These are phyloP conservation scores for Calameuta pallipes DNA, from an alignment of 2,888 invertebrate species.

Conservation along the genomic window DNA sequence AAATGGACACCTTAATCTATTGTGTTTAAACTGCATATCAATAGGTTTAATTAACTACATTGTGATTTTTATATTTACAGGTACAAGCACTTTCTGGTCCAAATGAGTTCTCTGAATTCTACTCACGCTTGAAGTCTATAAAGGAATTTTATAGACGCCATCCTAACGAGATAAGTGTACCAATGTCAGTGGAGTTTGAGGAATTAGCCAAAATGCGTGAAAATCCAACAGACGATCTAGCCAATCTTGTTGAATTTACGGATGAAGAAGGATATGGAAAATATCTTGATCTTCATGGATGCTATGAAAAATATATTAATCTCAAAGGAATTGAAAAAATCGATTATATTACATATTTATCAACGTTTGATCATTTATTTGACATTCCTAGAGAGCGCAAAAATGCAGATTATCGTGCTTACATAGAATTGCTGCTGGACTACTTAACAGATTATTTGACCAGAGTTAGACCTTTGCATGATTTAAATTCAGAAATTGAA, in stretches of 20 bases:
- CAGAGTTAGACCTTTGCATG: conserved; percentile 87
- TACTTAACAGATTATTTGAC: conserved; percentile 87
- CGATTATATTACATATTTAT: conserved; percentile 95
- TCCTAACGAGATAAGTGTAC: conserved; percentile 96
- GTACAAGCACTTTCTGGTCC: conserved; percentile 88
- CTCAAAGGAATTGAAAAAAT: conserved; percentile 96
- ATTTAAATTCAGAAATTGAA: conserved; percentile 83
- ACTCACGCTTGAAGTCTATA: conserved; percentile 90
- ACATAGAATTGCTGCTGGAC: conserved; percentile 84
- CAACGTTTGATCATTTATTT: conserved; percentile 93
- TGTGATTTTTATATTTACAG: conserved; percentile 31
- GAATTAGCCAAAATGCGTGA: conserved; percentile 90
- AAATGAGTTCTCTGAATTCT: conserved; percentile 98
- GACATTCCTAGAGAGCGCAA: conserved; percentile 93
- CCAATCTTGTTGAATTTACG: conserved; percentile 93
- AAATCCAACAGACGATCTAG: conserved; percentile 87
- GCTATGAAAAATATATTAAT: conserved; percentile 96
- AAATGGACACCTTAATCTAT: not conserved
- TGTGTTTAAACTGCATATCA: conserved; percentile 9
- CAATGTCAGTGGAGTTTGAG: conserved; percentile 98
- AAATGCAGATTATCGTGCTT: conserved; percentile 88
- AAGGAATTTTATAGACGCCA: conserved; percentile 97
- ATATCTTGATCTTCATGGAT: conserved; percentile 96
- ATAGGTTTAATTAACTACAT: not conserved
- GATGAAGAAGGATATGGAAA: conserved; percentile 99